Evolutionary conservation across 53 echinoderm and acorn worm genomes (phyloP).

Genomic region (Holothuria leucospilota): DNA sequence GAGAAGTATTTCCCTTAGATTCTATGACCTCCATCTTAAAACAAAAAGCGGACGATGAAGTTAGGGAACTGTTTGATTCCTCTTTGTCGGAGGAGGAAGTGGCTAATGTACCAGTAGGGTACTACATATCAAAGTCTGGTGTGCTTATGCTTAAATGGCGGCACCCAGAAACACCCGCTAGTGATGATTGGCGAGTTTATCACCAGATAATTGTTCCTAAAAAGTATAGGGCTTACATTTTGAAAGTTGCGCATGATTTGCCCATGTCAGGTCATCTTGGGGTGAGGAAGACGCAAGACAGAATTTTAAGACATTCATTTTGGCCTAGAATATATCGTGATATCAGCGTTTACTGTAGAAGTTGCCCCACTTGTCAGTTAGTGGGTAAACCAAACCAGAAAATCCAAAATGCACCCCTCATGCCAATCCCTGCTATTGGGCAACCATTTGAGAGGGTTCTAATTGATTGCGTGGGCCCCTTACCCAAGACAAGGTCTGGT

Average conservation of each 20-base stretch:
- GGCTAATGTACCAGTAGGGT: too few relatives aligned
- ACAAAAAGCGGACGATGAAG: too few relatives aligned
- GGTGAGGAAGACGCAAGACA: conserved; percentile 60
- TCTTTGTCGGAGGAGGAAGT: too few relatives aligned
- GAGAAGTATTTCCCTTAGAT: too few relatives aligned
- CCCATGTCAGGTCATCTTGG: conserved; percentile 72
- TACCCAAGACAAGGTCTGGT: conserved; percentile 32
- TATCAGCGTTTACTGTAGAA: conserved; percentile 68
- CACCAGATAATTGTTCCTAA: too few relatives aligned
- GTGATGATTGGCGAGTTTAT: too few relatives aligned
- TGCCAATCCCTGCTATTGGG: conserved; percentile 45
- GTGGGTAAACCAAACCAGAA: conserved; percentile 72
- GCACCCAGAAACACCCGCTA: too few relatives aligned
- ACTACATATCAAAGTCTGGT: too few relatives aligned
- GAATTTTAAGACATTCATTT: conserved; percentile 64
- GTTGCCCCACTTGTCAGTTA: conserved; percentile 47
- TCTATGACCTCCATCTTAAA: too few relatives aligned
- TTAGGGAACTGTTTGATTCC: too few relatives aligned
- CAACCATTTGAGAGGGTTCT: conserved; percentile 55
- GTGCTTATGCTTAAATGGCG: background rate
- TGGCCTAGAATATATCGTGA: conserved; percentile 61
- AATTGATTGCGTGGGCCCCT: conserved; percentile 60
- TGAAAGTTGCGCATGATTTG: conserved; percentile 69
- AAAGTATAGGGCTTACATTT: background rate
- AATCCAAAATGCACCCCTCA: conserved; percentile 30